Conservation (phyloP, 1,140 invertebrate genomes). For the Drosophila repleta region DNA sequence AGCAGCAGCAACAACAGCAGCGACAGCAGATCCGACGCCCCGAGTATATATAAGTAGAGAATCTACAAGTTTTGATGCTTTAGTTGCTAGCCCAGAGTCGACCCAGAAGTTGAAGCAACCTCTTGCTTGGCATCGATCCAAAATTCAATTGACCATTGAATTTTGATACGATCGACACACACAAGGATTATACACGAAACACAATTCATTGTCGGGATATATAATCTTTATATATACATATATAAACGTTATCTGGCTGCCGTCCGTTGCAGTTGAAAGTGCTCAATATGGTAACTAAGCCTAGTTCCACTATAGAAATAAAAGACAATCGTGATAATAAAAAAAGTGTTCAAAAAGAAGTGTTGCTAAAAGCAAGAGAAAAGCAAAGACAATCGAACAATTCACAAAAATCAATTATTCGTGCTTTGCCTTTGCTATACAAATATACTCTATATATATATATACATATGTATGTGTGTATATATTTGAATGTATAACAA, state of each 20-base stretch:
- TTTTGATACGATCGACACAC: conserved; percentile 79
- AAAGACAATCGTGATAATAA: conserved; percentile 43
- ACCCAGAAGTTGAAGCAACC: conserved; percentile 83
- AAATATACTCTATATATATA: not conserved
- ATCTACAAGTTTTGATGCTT: conserved; percentile 83
- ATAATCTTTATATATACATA: conserved; percentile 25
- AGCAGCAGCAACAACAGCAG: conserved; percentile 10
- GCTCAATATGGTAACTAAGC: conserved; percentile 75
- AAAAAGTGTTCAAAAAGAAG: conserved; percentile 59
- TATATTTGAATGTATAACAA: conserved; percentile 10
- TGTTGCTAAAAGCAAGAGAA: conserved; percentile 24
- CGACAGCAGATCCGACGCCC: conserved; percentile 50
- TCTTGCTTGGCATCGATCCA: conserved; percentile 80
- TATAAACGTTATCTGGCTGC: conserved; percentile 33
- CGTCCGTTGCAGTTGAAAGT: conserved; percentile 68
- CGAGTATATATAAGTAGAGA: conserved; percentile 83
- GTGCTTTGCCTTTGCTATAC: conserved; percentile 13
- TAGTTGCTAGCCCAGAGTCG: conserved; percentile 84
- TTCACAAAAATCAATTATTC: conserved; percentile 18
- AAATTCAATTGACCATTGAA: conserved; percentile 83
- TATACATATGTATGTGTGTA: not conserved
- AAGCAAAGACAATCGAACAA: conserved; percentile 21
- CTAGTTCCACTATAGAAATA: conserved; percentile 31
- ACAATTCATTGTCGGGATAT: conserved; percentile 43
- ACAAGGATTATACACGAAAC: conserved; percentile 62